Evolutionary conservation across 2,113 vertebrate species (phyloP), one percentile per base, ranked within the genome.

Genomic region (Peromyscus californicus): DNA sequence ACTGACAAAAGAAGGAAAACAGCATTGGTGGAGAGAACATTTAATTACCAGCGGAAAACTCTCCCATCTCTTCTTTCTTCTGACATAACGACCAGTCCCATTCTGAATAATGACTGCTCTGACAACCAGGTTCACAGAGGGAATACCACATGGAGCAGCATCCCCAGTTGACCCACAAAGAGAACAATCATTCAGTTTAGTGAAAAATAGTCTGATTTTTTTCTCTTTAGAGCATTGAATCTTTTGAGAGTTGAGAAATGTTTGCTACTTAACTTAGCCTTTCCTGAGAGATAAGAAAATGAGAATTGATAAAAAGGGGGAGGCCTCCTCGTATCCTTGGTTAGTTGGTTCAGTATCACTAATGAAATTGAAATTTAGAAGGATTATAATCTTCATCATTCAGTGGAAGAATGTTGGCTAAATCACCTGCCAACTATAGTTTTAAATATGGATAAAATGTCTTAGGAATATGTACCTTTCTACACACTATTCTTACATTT

Each of bases 61-160:
- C 61, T 82, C 48, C 51, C 42, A 74, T 78, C 61, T 3, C 45
- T 45, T 74, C 19, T 93, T 83, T n/a, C 21, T 92, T 78, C 75
- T 88, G 24, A 24, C 65, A 54, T 36, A 89, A 67, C 69, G 72
- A 93, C 12, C 54, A 67, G 42, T 33, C 84, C 65, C 22, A 61
- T 74, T 74, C 61, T 48, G 29, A 48, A 54, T 79, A 93, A 57
- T 12, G 29, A 69, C 10, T 51, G 13, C 7, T 86, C 29, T 67
- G 63, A 21, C 61, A 45, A 33, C 8, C 29, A 86, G 63, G 26
- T 42, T 48, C 42, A 67, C 39, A 21, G 42, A 48, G 39, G 48
- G 84, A 86, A 86, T 69, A 70, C 17, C 21, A 51, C 31, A 87
- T 70, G 21, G 86, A 97, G 12, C 75, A 90, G 19, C 93, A 69